A percentile compares a stretch with the other conserved stretches of the same genome.
These are phyloP conservation scores for Musca domestica DNA, from an alignment of 1,140 invertebrate species.

Conservation along the genomic window DNA sequence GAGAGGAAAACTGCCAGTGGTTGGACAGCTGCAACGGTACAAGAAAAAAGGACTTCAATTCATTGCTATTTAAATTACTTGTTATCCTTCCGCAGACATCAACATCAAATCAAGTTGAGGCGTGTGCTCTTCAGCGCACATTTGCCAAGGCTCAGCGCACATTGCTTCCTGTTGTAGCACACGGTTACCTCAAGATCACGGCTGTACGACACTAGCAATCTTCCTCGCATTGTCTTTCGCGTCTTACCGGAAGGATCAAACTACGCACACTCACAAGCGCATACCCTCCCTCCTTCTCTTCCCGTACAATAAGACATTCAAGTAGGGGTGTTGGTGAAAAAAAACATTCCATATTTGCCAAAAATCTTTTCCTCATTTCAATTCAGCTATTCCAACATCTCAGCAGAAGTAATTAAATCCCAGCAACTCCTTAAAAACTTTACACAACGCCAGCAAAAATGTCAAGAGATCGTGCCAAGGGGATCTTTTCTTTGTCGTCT, in stretches of 20 bases:
- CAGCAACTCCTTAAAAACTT: background rate
- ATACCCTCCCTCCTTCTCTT: background rate
- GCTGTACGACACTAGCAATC: background rate
- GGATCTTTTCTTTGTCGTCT: too few species aligned
- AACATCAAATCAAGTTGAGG: slow-evolving; percentile 8
- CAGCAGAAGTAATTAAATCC: background rate
- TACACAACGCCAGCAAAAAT: too few species aligned
- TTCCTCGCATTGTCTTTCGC: background rate
- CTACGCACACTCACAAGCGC: background rate
- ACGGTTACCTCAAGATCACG: background rate
- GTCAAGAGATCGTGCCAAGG: too few species aligned
- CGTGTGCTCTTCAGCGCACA: slow-evolving; percentile 13
- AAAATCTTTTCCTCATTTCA: too few species aligned
- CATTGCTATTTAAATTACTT: too few species aligned
- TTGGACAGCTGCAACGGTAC: slow-evolving; percentile 5
- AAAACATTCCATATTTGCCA: background rate
- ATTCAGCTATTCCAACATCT: too few species aligned
- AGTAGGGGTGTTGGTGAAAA: background rate
- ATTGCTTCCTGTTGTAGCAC: slow-evolving; percentile 19
- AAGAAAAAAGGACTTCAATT: background rate
- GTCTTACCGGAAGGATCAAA: slow-evolving; percentile 22
- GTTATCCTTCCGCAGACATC: too few species aligned
- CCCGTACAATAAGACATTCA: too few species aligned
- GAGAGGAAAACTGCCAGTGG: background rate
- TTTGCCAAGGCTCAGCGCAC: too few species aligned